Percentiles rank a stretch among this genome's conserved stretches.
phyloP scores from a whole-genome alignment of 2,113 vertebrate species.

The Vireo altiloquus region DNA sequence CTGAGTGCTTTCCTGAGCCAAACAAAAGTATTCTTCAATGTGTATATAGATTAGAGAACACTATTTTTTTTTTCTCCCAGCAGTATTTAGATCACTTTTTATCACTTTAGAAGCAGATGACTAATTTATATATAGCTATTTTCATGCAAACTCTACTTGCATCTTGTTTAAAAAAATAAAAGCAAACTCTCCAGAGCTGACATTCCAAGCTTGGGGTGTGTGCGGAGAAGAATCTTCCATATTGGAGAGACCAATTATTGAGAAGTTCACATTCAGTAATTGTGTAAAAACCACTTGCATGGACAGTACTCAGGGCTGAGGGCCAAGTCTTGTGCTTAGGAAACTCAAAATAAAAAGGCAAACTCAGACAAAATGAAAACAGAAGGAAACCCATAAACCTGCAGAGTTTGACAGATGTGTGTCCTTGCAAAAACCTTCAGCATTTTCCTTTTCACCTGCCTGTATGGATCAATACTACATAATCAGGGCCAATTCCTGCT shows the following conservation, averaged over 20 bases:
- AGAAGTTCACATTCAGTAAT: background rate
- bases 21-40: slow-evolving; percentile 1
- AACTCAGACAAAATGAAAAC: background rate
- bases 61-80: background rate
- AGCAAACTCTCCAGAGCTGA: background rate
- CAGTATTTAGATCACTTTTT: slow-evolving; percentile 11
- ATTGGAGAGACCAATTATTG: background rate
- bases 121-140: slow-evolving; percentile 15
- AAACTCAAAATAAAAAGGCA: background rate
- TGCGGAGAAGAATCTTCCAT: background rate
- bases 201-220: background rate
- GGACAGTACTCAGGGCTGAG: background rate
- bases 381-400: background rate
- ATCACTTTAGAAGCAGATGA: background rate
- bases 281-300: background rate
- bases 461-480: background rate
- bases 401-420: background rate
- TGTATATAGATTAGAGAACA: background rate
- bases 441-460: background rate
- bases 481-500: background rate
- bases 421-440: background rate
- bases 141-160: background rate
- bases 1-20: slow-evolving; percentile 30
- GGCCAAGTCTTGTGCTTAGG: background rate
- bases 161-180: background rate